These are phyloP conservation scores for Carcina quercana DNA, from an alignment of 2,888 invertebrate genomes.

Conservation along the genomic window DNA sequence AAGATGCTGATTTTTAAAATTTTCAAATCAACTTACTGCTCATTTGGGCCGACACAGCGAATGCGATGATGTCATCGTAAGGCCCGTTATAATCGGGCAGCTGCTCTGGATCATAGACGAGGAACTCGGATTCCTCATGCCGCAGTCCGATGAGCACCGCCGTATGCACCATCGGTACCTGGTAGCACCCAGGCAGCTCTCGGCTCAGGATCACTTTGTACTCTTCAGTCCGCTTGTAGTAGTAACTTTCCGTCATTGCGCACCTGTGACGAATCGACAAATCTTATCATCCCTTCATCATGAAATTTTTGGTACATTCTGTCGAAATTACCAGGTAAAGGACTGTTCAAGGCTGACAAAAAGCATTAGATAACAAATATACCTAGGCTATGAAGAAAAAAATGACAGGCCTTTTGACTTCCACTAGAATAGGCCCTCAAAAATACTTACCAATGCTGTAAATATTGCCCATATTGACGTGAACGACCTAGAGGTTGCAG, in stretches of 20 bases:
- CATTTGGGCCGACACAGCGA: constrained; percentile 87
- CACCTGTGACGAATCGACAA: too few relatives aligned
- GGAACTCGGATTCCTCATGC: constrained; percentile 64
- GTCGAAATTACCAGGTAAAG: too few relatives aligned
- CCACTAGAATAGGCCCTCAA: too few relatives aligned
- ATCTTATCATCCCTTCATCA: too few relatives aligned
- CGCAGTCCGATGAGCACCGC: constrained; percentile 87
- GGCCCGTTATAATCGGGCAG: constrained; percentile 81
- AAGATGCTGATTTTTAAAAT: background rate
- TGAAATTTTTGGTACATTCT: too few relatives aligned
- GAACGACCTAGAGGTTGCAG: too few relatives aligned
- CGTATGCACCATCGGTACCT: constrained; percentile 94
- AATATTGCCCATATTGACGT: too few relatives aligned
- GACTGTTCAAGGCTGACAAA: too few relatives aligned
- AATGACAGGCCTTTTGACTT: too few relatives aligned
- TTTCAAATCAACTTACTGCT: constrained; percentile 57
- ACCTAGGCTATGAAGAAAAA: too few relatives aligned
- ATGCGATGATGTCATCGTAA: constrained; percentile 93
- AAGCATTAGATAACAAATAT: too few relatives aligned
- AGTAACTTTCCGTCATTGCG: constrained; percentile 89
- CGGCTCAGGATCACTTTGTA: constrained; percentile 87
- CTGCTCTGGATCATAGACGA: constrained; percentile 84
- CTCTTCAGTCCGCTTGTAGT: constrained; percentile 87
- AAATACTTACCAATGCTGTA: too few relatives aligned
- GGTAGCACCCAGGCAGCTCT: constrained; percentile 81